Evolutionary conservation across 2,113 vertebrate genomes (phyloP).

Genomic region (Neotoma lepida): DNA sequence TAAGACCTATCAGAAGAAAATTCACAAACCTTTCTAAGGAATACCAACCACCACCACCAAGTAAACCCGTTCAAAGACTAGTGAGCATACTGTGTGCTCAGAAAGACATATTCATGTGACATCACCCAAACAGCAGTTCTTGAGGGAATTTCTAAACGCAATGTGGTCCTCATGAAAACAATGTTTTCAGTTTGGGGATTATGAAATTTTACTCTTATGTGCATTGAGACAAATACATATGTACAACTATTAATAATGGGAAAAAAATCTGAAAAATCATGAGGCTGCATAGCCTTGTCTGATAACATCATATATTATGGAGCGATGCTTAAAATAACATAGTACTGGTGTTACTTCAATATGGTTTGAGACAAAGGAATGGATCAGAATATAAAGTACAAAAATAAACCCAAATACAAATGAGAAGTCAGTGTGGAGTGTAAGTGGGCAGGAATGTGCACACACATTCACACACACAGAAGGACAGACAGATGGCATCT

Average conservation of each 20-base stretch:
- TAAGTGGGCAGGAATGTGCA: neutral
- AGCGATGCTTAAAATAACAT: neutral
- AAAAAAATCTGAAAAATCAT: neutral
- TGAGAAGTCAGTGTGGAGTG: neutral
- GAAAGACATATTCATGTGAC: neutral
- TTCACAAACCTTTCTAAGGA: neutral
- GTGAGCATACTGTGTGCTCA: neutral
- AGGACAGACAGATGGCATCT: neutral
- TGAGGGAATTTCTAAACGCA: neutral
- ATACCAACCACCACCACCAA: neutral
- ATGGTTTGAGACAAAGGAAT: neutral
- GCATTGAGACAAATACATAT: neutral
- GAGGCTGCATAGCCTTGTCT: neutral
- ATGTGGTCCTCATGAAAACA: neutral
- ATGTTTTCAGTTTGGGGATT: neutral
- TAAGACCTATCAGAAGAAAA: conserved; percentile 12
- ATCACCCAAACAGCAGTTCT: neutral
- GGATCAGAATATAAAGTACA: neutral
- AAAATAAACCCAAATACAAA: neutral
- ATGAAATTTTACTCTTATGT: neutral
- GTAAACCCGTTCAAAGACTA: neutral
- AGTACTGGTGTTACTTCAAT: neutral
- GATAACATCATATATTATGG: neutral
- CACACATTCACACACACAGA: neutral
- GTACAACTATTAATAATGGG: neutral